Percentiles rank a stretch among this genome's conserved stretches.
Evolutionary conservation across 1,140 invertebrate genomes (phyloP).

Genomic region (Ceratina calcarata): DNA sequence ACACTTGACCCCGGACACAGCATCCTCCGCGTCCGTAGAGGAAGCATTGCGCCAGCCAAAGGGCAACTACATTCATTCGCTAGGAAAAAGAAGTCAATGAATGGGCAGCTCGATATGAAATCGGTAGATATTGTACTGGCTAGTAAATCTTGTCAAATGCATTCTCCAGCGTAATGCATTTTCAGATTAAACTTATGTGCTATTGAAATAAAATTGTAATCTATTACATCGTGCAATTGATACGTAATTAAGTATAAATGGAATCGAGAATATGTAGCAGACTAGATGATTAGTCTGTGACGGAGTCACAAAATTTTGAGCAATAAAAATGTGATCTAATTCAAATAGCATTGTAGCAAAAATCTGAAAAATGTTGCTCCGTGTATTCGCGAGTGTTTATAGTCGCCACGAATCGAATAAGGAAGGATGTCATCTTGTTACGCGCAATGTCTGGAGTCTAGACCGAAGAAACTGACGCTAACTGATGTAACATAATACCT

Average conservation of each 20-base stretch:
- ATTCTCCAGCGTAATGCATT: slow-evolving; percentile 44
- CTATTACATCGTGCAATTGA: slow-evolving; percentile 53
- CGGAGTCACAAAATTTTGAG: no score
- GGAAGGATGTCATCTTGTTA: not conserved
- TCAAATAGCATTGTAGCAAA: no score
- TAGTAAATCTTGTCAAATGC: slow-evolving; percentile 56
- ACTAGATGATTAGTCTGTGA: not conserved
- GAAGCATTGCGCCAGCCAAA: slow-evolving; percentile 8
- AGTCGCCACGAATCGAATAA: not conserved
- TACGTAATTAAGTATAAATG: slow-evolving; percentile 58
- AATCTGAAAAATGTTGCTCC: no score
- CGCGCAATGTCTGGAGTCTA: not conserved
- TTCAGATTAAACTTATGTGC: slow-evolving; percentile 52
- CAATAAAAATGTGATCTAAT: no score
- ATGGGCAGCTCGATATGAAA: slow-evolving; percentile 34
- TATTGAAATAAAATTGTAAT: slow-evolving; percentile 63
- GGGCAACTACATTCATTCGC: not conserved
- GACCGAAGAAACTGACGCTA: slow-evolving; percentile 14
- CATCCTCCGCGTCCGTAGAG: not conserved
- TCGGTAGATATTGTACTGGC: slow-evolving; percentile 52
- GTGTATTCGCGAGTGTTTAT: no score
- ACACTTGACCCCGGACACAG: not conserved
- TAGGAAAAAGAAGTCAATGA: slow-evolving; percentile 29
- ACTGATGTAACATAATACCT: slow-evolving; percentile 31
- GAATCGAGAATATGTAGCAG: slow-evolving; percentile 14